Conservation (phyloP, 2,113 vertebrate species). For the Pseudorectes ferrugineus region DNA sequence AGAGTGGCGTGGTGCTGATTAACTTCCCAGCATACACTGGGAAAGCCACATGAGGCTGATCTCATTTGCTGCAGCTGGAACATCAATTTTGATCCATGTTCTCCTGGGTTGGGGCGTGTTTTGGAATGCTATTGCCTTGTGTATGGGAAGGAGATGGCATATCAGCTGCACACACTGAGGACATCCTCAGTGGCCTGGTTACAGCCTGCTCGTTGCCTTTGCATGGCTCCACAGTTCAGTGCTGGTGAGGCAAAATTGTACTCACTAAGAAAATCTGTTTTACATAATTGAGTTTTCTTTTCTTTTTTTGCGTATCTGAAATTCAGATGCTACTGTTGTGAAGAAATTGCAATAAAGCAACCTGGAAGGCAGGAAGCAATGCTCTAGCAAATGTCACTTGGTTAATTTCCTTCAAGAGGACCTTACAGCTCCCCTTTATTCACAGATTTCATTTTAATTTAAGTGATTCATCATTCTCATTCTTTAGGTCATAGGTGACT, state of each 20-base stretch:
- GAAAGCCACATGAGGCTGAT: neutral
- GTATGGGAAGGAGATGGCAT: rapidly evolving
- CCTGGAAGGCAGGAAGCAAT: neutral
- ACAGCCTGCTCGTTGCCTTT: neutral
- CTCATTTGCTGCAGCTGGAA: neutral
- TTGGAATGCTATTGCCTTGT: neutral
- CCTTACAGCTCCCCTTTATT: neutral
- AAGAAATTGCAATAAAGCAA: neutral
- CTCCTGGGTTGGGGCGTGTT: neutral
- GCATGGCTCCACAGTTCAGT: neutral
- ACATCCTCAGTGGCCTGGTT: neutral
- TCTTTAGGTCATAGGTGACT: neutral
- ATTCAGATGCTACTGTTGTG: neutral
- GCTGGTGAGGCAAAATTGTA: neutral
- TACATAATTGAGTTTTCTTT: neutral
- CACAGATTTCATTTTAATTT: neutral
- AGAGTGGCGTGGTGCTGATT: neutral
- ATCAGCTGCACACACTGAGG: neutral
- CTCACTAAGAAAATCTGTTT: neutral
- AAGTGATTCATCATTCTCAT: neutral
- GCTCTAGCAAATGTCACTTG: neutral
- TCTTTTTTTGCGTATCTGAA: neutral
- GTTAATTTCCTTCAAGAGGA: neutral
- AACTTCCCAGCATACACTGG: neutral
- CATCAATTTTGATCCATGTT: neutral